Conservation (phyloP, 2,113 vertebrate genomes). For the Mesocricetus auratus region DNA sequence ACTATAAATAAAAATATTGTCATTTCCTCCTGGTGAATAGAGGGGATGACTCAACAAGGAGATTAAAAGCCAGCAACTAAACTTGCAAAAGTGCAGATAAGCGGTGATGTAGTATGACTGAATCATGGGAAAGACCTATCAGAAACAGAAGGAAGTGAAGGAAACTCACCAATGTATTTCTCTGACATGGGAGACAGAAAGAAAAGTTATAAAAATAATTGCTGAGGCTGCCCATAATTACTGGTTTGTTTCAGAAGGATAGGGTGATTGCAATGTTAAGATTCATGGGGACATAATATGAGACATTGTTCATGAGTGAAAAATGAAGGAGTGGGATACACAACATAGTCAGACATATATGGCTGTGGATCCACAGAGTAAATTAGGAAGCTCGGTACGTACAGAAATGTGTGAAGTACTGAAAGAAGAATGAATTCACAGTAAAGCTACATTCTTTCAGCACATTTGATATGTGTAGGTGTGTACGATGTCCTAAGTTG, state of each 20-base stretch:
- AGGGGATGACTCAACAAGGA: background rate
- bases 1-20: background rate
- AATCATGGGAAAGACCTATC: background rate
- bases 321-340: background rate
- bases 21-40: background rate
- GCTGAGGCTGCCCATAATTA: background rate
- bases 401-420: background rate
- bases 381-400: background rate
- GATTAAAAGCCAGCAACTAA: background rate
- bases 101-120: background rate
- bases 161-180: background rate
- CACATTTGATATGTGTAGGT: background rate
- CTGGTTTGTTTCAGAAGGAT: background rate
- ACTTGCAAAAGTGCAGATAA: background rate
- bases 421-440: background rate
- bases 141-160: background rate
- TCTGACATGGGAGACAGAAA: background rate
- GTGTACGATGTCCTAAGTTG: background rate
- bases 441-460: background rate
- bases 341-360: background rate
- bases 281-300: background rate
- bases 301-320: background rate
- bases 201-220: background rate
- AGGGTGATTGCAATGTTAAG: background rate
- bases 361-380: background rate